phyloP scores from a whole-genome alignment of 2,888 invertebrate genomes.

The Drosophila mercatorum region DNA sequence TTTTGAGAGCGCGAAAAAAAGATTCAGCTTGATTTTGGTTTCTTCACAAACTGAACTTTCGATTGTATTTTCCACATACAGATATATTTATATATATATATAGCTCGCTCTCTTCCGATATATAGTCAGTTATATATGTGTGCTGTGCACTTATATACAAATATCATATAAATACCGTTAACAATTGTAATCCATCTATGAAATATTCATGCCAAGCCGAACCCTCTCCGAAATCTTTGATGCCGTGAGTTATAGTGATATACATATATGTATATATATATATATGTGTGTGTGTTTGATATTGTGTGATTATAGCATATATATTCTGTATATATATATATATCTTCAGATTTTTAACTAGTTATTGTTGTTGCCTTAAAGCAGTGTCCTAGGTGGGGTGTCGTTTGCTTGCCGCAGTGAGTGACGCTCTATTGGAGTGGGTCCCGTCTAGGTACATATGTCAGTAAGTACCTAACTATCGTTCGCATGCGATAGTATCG shows the following conservation, averaged over 20 bases:
- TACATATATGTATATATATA: not conserved
- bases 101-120: not conserved
- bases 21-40: not conserved
- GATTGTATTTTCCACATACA: no score
- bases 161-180: constrained; percentile 48
- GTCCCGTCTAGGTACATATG: constrained; percentile 68
- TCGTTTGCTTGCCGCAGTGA: constrained; percentile 67
- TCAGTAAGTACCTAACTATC: constrained; percentile 55
- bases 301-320: constrained; percentile 16
- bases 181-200: constrained; percentile 26
- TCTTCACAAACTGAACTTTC: not conserved
- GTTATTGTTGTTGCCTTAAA: constrained; percentile 69
- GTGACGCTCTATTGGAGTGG: constrained; percentile 71
- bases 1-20: constrained; percentile 16
- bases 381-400: constrained; percentile 79
- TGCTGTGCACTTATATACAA: constrained; percentile 40
- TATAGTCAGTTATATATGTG: constrained; percentile 4
- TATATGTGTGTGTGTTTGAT: constrained; percentile 4
- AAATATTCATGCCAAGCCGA: constrained; percentile 44
- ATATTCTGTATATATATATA: constrained; percentile 20
- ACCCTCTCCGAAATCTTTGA: constrained; percentile 44
- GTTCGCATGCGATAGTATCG: constrained; percentile 9
- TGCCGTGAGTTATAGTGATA: constrained; percentile 34
- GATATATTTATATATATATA: not conserved
- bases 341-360: constrained; percentile 43